A percentile compares a stretch with the other conserved stretches of the same genome.
Conservation (phyloP, 2,113 vertebrate species). For the Toxotes jaculatrix region DNA sequence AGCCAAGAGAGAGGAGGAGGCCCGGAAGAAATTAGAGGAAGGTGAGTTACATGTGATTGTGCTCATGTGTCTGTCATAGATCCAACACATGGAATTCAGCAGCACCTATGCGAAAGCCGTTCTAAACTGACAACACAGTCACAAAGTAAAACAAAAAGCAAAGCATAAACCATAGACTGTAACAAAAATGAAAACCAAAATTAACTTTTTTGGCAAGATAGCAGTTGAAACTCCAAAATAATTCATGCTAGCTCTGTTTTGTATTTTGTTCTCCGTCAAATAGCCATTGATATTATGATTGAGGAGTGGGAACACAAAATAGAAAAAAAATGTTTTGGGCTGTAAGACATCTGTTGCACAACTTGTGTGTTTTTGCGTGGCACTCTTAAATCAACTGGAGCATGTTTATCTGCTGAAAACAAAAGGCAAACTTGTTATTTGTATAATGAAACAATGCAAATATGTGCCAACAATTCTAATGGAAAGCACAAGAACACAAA, state of each 20-base stretch:
- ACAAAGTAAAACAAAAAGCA: constrained; percentile 3
- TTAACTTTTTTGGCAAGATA: constrained; percentile 7
- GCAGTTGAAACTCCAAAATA: background rate
- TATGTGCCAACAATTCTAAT: background rate
- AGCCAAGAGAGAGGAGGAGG: constrained; percentile 91
- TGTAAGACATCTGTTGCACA: constrained; percentile 23
- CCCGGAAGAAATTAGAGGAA: constrained; percentile 90
- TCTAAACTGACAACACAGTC: background rate
- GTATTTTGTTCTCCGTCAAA: background rate
- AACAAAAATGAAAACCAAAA: background rate
- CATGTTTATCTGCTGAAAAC: constrained; percentile 22
- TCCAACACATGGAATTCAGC: background rate
- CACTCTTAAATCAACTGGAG: constrained; percentile 23
- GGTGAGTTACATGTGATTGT: constrained; percentile 81
- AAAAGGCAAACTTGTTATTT: constrained; percentile 16
- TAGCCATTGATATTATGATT: background rate
- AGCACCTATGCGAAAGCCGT: background rate
- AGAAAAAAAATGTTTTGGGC: background rate
- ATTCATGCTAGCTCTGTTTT: background rate
- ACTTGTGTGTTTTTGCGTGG: background rate
- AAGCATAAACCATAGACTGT: background rate
- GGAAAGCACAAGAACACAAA: constrained; percentile 13
- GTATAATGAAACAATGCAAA: background rate
- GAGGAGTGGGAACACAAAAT: constrained; percentile 4
- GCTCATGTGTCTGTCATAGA: constrained; percentile 2